Conservation (phyloP, 2,888 invertebrate species). For the Ormyrus thymus region DNA sequence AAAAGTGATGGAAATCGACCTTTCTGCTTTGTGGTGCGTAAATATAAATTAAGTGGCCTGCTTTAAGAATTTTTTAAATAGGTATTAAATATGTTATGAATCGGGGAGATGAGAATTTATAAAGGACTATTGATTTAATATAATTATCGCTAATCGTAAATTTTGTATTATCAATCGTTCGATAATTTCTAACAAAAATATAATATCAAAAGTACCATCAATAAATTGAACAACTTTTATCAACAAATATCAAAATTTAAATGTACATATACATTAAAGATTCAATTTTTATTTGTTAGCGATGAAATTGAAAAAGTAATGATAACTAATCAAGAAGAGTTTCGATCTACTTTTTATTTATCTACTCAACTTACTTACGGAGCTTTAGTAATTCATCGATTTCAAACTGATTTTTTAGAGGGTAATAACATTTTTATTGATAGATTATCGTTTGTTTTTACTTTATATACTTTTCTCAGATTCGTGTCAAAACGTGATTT, state of each 20-base stretch:
- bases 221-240: too few relatives aligned
- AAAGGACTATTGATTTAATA: too few relatives aligned
- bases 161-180: too few relatives aligned
- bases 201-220: too few relatives aligned
- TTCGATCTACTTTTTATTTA: conserved; percentile 9
- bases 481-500: background rate
- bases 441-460: background rate
- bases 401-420: conserved; percentile 1
- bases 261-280: too few relatives aligned
- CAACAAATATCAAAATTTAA: too few relatives aligned
- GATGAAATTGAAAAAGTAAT: conserved; percentile 14
- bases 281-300: conserved; percentile 15
- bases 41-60: too few relatives aligned
- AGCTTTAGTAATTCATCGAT: conserved; percentile 1
- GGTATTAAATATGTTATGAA: too few relatives aligned
- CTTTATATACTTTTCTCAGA: background rate
- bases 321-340: background rate
- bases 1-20: conserved; percentile 21
- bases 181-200: too few relatives aligned
- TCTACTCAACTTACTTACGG: conserved; percentile 33
- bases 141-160: too few relatives aligned
- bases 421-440: conserved; percentile 5
- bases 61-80: too few relatives aligned
- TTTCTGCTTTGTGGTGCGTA: conserved; percentile 28
- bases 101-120: too few relatives aligned